Percentiles rank a stretch among this genome's conserved stretches.
These are phyloP conservation scores for Pampus argenteus DNA, from an alignment of 2,797 vertebrate genomes.

Conservation along the genomic window DNA sequence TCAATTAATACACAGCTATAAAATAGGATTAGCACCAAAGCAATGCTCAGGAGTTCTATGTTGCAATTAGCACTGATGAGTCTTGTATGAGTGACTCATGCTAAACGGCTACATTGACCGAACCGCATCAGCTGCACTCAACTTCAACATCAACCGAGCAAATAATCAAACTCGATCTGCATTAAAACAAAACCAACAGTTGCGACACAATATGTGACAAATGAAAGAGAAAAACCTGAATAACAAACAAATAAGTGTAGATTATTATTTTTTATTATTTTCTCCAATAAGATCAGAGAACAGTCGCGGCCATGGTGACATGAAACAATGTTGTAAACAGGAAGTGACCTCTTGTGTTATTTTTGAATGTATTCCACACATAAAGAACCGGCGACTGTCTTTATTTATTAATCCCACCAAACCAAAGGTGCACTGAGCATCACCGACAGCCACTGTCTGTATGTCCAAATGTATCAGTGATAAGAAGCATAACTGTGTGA, in stretches of 20 bases:
- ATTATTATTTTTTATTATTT: too few relatives aligned
- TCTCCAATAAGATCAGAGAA: neutral
- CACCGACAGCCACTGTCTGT: neutral
- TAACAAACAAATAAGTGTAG: neutral
- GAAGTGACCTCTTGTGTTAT: neutral
- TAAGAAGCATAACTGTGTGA: neutral
- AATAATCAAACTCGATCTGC: neutral
- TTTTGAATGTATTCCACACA: neutral
- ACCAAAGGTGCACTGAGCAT: neutral
- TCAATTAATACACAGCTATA: conserved; percentile 21
- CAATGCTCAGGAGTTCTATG: neutral
- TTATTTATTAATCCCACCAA: neutral
- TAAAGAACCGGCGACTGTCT: neutral
- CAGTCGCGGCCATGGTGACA: neutral
- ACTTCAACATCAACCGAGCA: neutral
- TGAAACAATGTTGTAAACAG: too few relatives aligned
- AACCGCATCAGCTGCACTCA: neutral
- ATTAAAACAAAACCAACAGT: too few relatives aligned
- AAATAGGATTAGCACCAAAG: conserved; percentile 10
- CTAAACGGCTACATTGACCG: too few relatives aligned
- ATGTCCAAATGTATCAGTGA: conserved; percentile 11
- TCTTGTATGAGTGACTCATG: too few relatives aligned
- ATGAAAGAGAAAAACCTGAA: neutral
- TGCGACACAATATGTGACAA: neutral
- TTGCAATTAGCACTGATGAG: neutral